Evolutionary conservation across 2,888 invertebrate genomes (phyloP).

Genomic region (Holacanthella duospinosa): DNA sequence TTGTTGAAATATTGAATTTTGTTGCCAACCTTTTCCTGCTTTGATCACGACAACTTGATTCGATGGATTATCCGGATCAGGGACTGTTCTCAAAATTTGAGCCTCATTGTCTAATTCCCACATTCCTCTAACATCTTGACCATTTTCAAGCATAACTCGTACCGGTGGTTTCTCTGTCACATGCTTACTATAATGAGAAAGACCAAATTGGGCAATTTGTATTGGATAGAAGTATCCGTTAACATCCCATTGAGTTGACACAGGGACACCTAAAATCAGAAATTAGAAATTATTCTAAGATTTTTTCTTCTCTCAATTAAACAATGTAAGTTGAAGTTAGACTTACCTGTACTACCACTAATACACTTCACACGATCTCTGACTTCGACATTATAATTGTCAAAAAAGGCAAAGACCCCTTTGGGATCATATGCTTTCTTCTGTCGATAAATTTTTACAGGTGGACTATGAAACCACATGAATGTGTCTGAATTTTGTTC

Average conservation of each 20-base stretch:
- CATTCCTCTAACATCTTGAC: constrained; percentile 47
- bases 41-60: background rate
- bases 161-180: constrained; percentile 73
- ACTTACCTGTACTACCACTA: constrained; percentile 70
- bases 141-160: constrained; percentile 62
- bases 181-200: constrained; percentile 94
- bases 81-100: background rate
- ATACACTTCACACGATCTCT: constrained; percentile 92
- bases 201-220: constrained; percentile 94
- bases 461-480: constrained; percentile 90
- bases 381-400: constrained; percentile 94
- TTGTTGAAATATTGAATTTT: too few species aligned
- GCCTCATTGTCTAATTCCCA: constrained; percentile 15
- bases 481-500: constrained; percentile 66
- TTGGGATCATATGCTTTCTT: constrained; percentile 77
- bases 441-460: constrained; percentile 71
- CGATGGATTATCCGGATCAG: background rate
- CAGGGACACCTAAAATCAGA: constrained; percentile 55
- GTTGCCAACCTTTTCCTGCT: background rate
- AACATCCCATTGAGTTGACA: constrained; percentile 94
- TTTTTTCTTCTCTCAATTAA: background rate
- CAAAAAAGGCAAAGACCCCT: constrained; percentile 91
- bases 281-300: background rate
- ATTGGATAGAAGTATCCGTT: constrained; percentile 95
- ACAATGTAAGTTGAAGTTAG: background rate